Evolutionary conservation across 2,888 invertebrate species (phyloP).

Genomic region (Calliopum simillimum): DNA sequence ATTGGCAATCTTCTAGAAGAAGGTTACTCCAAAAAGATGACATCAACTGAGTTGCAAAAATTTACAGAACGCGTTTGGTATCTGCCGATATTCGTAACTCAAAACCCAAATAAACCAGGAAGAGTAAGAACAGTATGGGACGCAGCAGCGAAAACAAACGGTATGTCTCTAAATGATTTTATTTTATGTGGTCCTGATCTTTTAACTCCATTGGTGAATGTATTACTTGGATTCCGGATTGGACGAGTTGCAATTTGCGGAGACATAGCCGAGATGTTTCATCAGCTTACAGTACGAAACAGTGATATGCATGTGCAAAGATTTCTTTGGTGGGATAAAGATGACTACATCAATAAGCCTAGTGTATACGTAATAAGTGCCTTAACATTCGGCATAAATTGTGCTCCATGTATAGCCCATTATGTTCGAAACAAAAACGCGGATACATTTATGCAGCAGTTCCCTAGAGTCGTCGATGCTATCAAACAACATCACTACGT

Average conservation of each 20-base stretch:
- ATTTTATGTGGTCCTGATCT: constrained; percentile 58
- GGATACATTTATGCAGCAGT: constrained; percentile 32
- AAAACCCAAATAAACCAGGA: background rate
- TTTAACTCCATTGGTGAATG: constrained; percentile 37
- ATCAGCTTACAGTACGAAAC: constrained; percentile 36
- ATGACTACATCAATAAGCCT: constrained; percentile 28
- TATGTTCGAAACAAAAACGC: constrained; percentile 30
- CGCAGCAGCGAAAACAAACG: too few species aligned
- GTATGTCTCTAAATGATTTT: constrained; percentile 51
- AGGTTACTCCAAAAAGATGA: constrained; percentile 34
- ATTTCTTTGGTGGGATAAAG: constrained; percentile 46
- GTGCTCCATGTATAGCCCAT: constrained; percentile 43
- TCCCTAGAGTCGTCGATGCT: constrained; percentile 47
- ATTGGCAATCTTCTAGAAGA: constrained; percentile 39
- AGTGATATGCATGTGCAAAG: constrained; percentile 39
- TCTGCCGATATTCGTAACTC: too few species aligned
- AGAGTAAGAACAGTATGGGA: too few species aligned
- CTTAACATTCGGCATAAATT: constrained; percentile 41
- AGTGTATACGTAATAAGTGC: constrained; percentile 46
- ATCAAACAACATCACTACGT: constrained; percentile 50
- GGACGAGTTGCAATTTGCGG: constrained; percentile 42
- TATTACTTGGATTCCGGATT: constrained; percentile 42
- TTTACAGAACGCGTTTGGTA: too few species aligned
- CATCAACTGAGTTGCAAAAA: background rate
- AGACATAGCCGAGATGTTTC: constrained; percentile 45